Base-by-base conservation (phyloP, 1,140 invertebrate species). In the Anoplophora glabripennis region DNA sequence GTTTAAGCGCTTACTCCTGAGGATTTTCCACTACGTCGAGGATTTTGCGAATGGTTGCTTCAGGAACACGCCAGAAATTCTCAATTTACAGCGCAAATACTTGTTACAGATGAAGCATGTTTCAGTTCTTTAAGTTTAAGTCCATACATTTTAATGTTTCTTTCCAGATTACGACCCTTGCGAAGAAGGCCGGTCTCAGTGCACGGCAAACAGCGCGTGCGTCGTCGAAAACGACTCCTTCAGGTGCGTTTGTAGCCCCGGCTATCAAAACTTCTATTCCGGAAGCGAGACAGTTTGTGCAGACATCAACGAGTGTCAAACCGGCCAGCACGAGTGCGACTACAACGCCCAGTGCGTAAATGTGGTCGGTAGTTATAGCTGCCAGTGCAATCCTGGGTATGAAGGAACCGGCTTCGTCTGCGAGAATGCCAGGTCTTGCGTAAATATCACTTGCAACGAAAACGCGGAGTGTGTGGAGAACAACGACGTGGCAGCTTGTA, bases 291-390 rank as follows among this genome's bases (percentile, higher is more conserved):
- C 77, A 36, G 71, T 78, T 14, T 93, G 90, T 74, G 76, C 86
- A 46, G 94, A 98, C 74, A 84, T 94, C 40, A 89, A 98, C 70
- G 94, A 98, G 76, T 98, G 93, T 72, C 75, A 79, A 18, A 80
- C 83, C 28, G 87, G 87, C 15, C 82, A 82, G 37, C 85, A 90
- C 61, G 84, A 87, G 57, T 98, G 94, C 73, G 86, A 93, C 58
- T 75, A 76, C 1, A 87, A 94, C 65, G 93, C 94, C 0, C 77
- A 86, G 21, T 98, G 94, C 70, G 80, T 86, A 15, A 97, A 98
- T 72, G 81, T 85, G 44, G 83, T 86, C 37, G 94, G 94, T 5
- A 85, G 85, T 35, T 93, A 90, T 69, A 76, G 74, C 36, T 94
- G 92, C 69, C 76, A 78, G 54, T 94, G 92, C 74, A 76, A 78